Evolutionary conservation across 2,113 vertebrate genomes (phyloP), one percentile per base, ranked within the genome.

Genomic region (Haemorhous mexicanus): DNA sequence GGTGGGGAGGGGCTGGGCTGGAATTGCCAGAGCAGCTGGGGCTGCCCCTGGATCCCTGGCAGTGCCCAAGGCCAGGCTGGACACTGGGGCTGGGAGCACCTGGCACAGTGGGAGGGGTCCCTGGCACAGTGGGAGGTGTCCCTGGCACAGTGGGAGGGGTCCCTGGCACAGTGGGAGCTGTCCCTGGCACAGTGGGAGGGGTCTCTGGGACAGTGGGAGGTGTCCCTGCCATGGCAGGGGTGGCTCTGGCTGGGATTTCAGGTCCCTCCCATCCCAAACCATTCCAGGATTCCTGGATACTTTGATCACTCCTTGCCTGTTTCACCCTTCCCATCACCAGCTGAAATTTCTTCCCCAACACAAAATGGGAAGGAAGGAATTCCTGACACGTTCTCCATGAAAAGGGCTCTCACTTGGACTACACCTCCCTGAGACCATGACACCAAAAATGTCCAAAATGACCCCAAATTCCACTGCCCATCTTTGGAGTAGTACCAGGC

Each of bases 311-410:
- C 16, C 0, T 26, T 26, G 28, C 5, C 28, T 32, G 5, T 21
- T n/a, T 8, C 44, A 41, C 43, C 33, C 62, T 33, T 26, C 10
- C 2, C 7, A 1, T 24, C 7, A 30, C 2, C 53, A 47, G 55
- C 9, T 23, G 32, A 15, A 93, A 75, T 11, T 18, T 43, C 52
- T 43, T 20, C 22, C n/a, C 49, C 15, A 4, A 18, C 12, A 10
- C 23, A 23, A 13, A 37, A 50, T 0, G 6, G 12, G 13, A 49
- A 63, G 33, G 73, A 30, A 24, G 44, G n/a, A n/a, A 69, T 53
- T 49, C 9, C 4, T 18, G 7, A 1, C 19, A 14, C 3, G 1
- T 0, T 5, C 21, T 12, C 9, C 4, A 6, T 6, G 41, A 3
- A 11, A 78, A 74, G 2, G 4, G 16, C 41, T 35, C 9, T 24